Base-by-base conservation (phyloP, 2,888 invertebrate species). In the Oligia strigilis region DNA sequence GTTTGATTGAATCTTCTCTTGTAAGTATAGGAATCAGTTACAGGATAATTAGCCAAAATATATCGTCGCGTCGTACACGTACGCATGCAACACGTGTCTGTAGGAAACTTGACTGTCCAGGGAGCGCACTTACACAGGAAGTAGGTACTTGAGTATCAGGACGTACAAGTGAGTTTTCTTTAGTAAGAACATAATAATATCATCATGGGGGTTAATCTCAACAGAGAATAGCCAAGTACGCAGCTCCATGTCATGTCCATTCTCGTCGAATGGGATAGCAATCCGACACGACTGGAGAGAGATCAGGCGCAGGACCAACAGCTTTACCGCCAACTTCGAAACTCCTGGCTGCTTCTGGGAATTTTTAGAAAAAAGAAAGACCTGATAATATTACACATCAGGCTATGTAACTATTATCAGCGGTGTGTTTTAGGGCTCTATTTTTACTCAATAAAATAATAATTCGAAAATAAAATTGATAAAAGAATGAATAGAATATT, bases 391-490 rank as follows among this genome's bases (percentile, higher is more conserved):
- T 78, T 67, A 67, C 17, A 67, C 23, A 46, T 46, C 78, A 62
- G n/a, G 11, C 55, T 55, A 67, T 43, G 40, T 67, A 9, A 36
- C 67, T 67, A 58, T n/a, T 73, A 84, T 80, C 72, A 79, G 79
- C 40, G 4, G 58, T 46, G 58, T 46, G 43, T 78, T 83, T 78
- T 78, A 86, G 83, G 58, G 62, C 83, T 11, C 36, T 78, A 66
- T 67, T 82, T 86, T 76, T 58, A 66, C 19, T n/a, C 73, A 83
- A 86, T 84, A 75, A 74, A 83, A 67, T 65, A 75, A 75, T 69
- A 62, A 81, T 14, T 76, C 19, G 8, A 55, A 82, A 77, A 72
- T 49, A 36, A 64, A 29, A 46, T 75, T 23, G 64, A 75, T 84
- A 80, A 80, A 60, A 29, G 1, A 23, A 72, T 29, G 29, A 29